Conservation (phyloP, 2,797 vertebrate genomes). For the Acipenser ruthenus region DNA sequence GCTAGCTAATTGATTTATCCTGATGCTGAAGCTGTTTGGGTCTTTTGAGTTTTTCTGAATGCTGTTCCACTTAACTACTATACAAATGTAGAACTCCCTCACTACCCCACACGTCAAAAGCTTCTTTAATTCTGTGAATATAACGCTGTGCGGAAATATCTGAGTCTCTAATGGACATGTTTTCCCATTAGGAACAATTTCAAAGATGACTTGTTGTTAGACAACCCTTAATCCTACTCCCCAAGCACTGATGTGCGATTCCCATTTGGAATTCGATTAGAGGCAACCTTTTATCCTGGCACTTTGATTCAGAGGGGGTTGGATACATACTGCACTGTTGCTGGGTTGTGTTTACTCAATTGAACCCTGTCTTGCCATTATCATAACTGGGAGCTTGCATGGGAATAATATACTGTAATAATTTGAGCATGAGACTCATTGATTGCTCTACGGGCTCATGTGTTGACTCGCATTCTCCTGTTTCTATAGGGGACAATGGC, state of each 20-base stretch:
- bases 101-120: constrained; percentile 40
- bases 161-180: constrained; percentile 47
- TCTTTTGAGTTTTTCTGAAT: constrained; percentile 39
- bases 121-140: constrained; percentile 19
- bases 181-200: constrained; percentile 50
- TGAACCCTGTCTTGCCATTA: constrained; percentile 1
- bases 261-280: constrained; percentile 36
- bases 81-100: constrained; percentile 45
- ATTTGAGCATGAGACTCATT: background rate
- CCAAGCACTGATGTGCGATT: constrained; percentile 43
- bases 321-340: constrained; percentile 15
- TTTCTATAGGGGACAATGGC: background rate
- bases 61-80: constrained; percentile 16
- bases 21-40: constrained; percentile 52
- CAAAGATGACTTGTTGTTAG: constrained; percentile 52
- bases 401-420: background rate
- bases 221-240: constrained; percentile 37
- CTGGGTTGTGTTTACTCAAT: background rate
- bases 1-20: constrained; percentile 64
- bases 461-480: background rate
- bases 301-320: constrained; percentile 19
- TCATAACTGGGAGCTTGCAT: background rate
- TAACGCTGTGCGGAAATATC: constrained; percentile 29
- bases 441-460: background rate
- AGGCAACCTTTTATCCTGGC: constrained; percentile 30